A percentile compares a stretch with the other conserved stretches of the same genome.
These are phyloP conservation scores for Drosophila yooni DNA, from an alignment of 2,888 invertebrate genomes.

Conservation along the genomic window DNA sequence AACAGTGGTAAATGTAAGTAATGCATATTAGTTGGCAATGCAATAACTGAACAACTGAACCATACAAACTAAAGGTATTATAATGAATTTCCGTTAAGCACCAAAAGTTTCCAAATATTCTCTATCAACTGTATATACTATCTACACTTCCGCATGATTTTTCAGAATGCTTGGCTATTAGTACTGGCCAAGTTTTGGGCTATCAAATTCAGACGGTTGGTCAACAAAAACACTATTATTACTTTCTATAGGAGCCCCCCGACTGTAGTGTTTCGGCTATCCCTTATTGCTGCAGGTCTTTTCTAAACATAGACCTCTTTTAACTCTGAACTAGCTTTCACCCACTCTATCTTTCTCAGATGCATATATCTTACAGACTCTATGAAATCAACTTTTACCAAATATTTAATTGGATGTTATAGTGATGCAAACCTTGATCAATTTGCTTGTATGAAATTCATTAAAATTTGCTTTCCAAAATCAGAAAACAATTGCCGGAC, in stretches of 20 bases:
- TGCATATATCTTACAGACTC: slow-evolving; percentile 9
- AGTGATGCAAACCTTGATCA: slow-evolving; percentile 4
- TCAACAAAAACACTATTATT: background rate
- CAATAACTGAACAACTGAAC: slow-evolving; percentile 3
- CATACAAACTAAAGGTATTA: slow-evolving; percentile 9
- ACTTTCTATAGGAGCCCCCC: slow-evolving; percentile 17
- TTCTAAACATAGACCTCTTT: background rate
- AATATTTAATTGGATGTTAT: background rate
- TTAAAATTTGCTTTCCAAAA: background rate
- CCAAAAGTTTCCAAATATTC: background rate
- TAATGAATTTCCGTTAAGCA: slow-evolving; percentile 9
- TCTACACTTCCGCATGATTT: slow-evolving; percentile 31
- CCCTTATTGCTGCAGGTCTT: slow-evolving; percentile 1
- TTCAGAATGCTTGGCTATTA: slow-evolving; percentile 15
- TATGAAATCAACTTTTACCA: background rate
- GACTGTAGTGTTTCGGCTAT: slow-evolving; percentile 17
- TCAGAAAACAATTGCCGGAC: background rate
- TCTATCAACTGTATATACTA: slow-evolving; percentile 28
- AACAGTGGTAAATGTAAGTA: slow-evolving; percentile 42
- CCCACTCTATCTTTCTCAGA: background rate
- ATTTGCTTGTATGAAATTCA: slow-evolving; percentile 3
- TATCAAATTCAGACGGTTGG: slow-evolving; percentile 1
- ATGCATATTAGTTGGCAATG: slow-evolving; percentile 8
- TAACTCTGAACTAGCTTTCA: background rate
- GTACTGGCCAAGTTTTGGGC: slow-evolving; percentile 8